A percentile compares a stretch with the other conserved stretches of the same genome.
Evolutionary conservation across 2,888 invertebrate species (phyloP).

Genomic region (Eristalis intricaria): DNA sequence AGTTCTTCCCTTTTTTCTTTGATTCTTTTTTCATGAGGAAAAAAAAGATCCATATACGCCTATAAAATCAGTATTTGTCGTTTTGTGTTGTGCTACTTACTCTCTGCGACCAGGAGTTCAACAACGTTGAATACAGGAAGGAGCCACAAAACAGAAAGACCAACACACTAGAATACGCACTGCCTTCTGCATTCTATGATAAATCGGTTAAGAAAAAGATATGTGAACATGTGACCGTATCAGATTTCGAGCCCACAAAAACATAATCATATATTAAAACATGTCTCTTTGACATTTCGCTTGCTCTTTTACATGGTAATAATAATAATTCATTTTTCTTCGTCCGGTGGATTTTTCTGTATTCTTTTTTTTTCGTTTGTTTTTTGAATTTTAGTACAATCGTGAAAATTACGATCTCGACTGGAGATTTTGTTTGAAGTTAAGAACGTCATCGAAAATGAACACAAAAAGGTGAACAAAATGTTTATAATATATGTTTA

Average conservation of each 20-base stretch:
- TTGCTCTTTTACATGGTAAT: conserved; percentile 81
- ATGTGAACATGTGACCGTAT: conserved; percentile 76
- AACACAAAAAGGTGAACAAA: conserved; percentile 6
- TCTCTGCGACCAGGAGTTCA: conserved; percentile 57
- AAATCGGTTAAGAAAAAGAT: conserved; percentile 71
- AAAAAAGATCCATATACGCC: conserved; percentile 40
- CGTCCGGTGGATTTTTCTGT: conserved; percentile 47
- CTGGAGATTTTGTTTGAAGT: conserved; percentile 62
- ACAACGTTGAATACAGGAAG: conserved; percentile 68
- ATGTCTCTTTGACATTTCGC: conserved; percentile 82
- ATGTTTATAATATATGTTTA: neutral
- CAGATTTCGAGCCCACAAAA: conserved; percentile 81
- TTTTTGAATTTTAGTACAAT: conserved; percentile 62
- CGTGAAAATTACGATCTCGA: conserved; percentile 67
- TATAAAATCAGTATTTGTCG: conserved; percentile 66
- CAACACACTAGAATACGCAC: conserved; percentile 67
- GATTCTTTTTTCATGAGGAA: conserved; percentile 4
- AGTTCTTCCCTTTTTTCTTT: neutral
- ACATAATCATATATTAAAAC: conserved; percentile 82
- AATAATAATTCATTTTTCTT: conserved; percentile 81
- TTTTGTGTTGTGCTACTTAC: conserved; percentile 32
- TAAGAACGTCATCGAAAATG: conserved; percentile 34
- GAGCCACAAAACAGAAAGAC: conserved; percentile 42
- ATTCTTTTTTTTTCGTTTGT: neutral
- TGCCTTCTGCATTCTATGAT: conserved; percentile 71